Base-by-base conservation (phyloP, 1,140 invertebrate genomes). In the Drosophila pectinifera region DNA sequence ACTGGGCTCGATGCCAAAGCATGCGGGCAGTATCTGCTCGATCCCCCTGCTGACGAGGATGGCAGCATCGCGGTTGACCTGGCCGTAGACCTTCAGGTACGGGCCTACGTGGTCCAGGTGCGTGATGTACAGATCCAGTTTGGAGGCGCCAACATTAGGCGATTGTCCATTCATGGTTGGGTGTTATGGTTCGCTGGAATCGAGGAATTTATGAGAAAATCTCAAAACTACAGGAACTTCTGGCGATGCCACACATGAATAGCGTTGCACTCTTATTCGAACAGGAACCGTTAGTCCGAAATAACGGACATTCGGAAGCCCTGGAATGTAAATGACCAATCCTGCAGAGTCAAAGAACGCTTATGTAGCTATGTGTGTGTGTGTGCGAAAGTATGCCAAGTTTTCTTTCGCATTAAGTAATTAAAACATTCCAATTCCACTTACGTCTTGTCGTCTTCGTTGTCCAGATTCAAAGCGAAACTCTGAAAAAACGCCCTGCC, bases 71-170 rank as follows among this genome's bases (percentile, higher is more conserved):
- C 68, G 62, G 70, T 92, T 92, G 1, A 93, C 90, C 78, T 95
- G 95, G 14, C 95, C 95, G 93, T 94, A 95, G 76, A 96, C 93
- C 92, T 94, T 95, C 41, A 96, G 90, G 77, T 95, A 94, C 20
- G 93, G 93, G 31, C 94, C 94, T 46, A 95, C 94, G 34, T 93
- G 92, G 74, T 96, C 95, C 38, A 96, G 93, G 91, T 95, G 94
- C 22, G 95, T 96, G 73, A 96, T 93, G 55, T 74, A 88, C 22
- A 90, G 61, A 48, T 89, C 80, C 31, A 74, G 31, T 39, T 69
- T 80, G 26, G 76, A 51, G 41, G 55, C 48, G 46, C 49, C 49
- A 34, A n/a, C 34, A 34, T 8, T 39, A 24, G 55, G 51, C 61
- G 45, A 16, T 55, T 72, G 85, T 43, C 61, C 79, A 59, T 88